Conservation (phyloP, 2,797 vertebrate species). For the Rhynchotus rufescens region DNA sequence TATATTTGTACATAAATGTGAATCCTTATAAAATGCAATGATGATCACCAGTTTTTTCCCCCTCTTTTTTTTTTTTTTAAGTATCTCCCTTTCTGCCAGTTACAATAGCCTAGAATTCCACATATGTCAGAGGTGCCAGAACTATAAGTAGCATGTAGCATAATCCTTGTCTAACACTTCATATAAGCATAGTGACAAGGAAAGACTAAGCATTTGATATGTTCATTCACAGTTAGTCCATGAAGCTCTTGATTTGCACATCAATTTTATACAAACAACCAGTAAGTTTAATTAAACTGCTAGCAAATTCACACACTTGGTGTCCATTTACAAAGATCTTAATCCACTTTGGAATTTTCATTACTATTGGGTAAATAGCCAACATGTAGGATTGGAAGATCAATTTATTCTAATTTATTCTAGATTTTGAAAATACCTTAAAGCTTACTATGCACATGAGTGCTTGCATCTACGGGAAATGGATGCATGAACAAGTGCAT, state of each 20-base stretch:
- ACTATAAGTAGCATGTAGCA: neutral
- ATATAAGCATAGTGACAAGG: neutral
- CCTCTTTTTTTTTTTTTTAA: neutral
- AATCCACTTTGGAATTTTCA: neutral
- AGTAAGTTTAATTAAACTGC: neutral
- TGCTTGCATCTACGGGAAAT: neutral
- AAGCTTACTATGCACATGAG: neutral
- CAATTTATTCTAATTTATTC: neutral
- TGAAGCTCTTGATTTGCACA: neutral
- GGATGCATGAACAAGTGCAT: neutral
- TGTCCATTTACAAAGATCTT: neutral
- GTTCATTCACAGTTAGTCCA: neutral
- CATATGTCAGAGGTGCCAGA: neutral
- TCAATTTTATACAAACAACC: neutral
- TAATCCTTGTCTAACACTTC: neutral
- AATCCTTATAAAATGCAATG: neutral
- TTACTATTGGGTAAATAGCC: neutral
- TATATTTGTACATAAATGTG: neutral
- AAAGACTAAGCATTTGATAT: neutral
- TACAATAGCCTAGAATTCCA: neutral
- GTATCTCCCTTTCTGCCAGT: too few relatives aligned
- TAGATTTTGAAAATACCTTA: neutral
- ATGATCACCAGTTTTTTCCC: neutral
- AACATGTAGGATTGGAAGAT: neutral
- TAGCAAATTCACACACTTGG: neutral